Evolutionary conservation across 1,140 invertebrate genomes (phyloP).

Genomic region (Mamestra configurata): DNA sequence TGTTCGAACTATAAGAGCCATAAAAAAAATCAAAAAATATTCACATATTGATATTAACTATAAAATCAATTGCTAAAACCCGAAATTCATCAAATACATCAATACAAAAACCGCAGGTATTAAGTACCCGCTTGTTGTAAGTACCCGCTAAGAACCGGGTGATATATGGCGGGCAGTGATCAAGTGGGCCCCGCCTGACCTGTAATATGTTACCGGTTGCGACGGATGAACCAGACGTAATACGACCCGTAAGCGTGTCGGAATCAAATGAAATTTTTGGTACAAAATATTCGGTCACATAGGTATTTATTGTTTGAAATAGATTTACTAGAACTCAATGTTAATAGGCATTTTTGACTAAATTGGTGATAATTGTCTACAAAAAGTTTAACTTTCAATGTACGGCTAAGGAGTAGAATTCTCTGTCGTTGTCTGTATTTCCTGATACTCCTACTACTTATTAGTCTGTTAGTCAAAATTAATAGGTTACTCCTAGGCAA

Average conservation of each 20-base stretch:
- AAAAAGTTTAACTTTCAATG: too few species aligned
- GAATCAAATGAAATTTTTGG: slow-evolving; percentile 15
- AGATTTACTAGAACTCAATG: neutral
- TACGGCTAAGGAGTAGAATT: too few species aligned
- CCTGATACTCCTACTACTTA: too few species aligned
- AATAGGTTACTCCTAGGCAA: too few species aligned
- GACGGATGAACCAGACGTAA: neutral
- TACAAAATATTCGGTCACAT: neutral
- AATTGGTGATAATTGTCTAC: too few species aligned
- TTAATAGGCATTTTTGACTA: too few species aligned
- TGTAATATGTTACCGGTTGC: slow-evolving; percentile 37
- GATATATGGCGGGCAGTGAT: slow-evolving; percentile 43
- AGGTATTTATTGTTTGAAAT: neutral
- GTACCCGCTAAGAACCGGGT: slow-evolving; percentile 30
- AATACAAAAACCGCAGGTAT: slow-evolving; percentile 29
- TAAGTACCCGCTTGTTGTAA: slow-evolving; percentile 20
- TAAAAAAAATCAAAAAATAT: too few species aligned
- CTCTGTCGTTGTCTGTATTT: too few species aligned
- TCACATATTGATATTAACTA: neutral
- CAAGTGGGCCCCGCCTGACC: slow-evolving; percentile 37
- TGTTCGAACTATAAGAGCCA: neutral
- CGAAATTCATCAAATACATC: slow-evolving; percentile 19
- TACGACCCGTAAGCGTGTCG: neutral
- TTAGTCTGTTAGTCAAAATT: too few species aligned
- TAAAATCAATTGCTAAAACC: neutral